Base-by-base conservation (phyloP, 2,888 invertebrate genomes). In the Caenorhabditis sp. region DNA sequence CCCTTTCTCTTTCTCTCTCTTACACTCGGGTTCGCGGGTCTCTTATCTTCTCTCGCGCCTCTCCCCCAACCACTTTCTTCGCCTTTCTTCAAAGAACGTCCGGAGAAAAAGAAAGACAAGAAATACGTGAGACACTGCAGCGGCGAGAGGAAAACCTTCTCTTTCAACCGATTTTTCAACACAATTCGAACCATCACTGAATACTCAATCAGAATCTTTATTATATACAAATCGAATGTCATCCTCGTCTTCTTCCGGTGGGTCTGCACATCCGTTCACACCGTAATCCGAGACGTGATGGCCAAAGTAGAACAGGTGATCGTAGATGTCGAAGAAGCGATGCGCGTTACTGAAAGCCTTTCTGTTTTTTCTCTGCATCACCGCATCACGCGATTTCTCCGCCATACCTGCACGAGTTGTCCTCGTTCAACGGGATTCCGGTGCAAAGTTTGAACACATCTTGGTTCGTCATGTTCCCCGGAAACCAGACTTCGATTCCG, bases 401-500 rank as follows among this genome's bases (percentile, higher is more conserved):
- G 6, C 22, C 47, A 55, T 18, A 88, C 88, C 88, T 88, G 88
- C 90, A 90, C 28, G 20, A 26, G 13, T 84, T 69, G 81, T 90
- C 90, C 55, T 90, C 90, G 67, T 89, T 89, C 20, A 85, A 24
- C 0, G 90, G 90, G 20, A 3, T 13, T 8, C 90, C 89, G n/a
- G 68, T 82, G 80, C 90, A 90, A 20, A 89, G 71, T 44, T 71
- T 61, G 62, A 84, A 90, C 9, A 82, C 11, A 53, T 83, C 80
- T n/a, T 40, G 65, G 20, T 60, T 47, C 24, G 79, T 83, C 90
- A 91, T 91, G 18, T 85, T 83, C 11, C 60, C 76, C 2, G 88
- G 87, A 58, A 86, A 90, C 90, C 90, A 90, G 13, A 90, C 85
- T 80, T 88, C 90, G 15, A 87, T 88, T 37, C 90, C 90, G 64